These are phyloP conservation scores for Ylistrum balloti DNA, from an alignment of 1,140 invertebrate genomes.

Conservation along the genomic window DNA sequence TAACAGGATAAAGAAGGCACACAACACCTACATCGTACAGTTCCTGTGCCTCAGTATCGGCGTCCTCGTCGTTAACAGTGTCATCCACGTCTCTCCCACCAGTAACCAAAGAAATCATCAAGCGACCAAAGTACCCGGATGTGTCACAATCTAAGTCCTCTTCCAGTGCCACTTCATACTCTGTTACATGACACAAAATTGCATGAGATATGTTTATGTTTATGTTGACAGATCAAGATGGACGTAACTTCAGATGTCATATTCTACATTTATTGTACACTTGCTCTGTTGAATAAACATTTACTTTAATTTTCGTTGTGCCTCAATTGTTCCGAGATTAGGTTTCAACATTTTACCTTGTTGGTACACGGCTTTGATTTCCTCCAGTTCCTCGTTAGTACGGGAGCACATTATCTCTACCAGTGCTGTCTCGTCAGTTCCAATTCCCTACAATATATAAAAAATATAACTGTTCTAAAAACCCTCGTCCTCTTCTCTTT, in stretches of 20 bases:
- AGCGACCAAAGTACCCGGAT: slow-evolving; percentile 63
- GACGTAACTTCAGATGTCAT: too few relatives aligned
- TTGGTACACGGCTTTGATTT: slow-evolving; percentile 79
- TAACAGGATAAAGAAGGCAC: too few relatives aligned
- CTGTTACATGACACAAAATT: slow-evolving; percentile 49
- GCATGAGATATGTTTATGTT: neutral
- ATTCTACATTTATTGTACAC: too few relatives aligned
- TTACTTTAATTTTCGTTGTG: too few relatives aligned
- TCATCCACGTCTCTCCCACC: slow-evolving; percentile 54
- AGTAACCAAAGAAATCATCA: slow-evolving; percentile 62
- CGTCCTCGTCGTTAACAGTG: slow-evolving; percentile 50
- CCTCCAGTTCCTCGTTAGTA: slow-evolving; percentile 82
- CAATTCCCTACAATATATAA: slow-evolving; percentile 77
- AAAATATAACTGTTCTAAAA: too few relatives aligned
- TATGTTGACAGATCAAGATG: too few relatives aligned
- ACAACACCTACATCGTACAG: slow-evolving; percentile 59
- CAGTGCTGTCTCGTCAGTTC: slow-evolving; percentile 81
- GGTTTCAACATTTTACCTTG: slow-evolving; percentile 65
- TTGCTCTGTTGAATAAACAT: too few relatives aligned
- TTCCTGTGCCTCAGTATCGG: slow-evolving; percentile 53
- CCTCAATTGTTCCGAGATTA: too few relatives aligned
- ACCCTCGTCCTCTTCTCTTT: too few relatives aligned
- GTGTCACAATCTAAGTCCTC: slow-evolving; percentile 61
- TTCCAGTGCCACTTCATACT: slow-evolving; percentile 60
- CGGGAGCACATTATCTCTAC: slow-evolving; percentile 83